Evolutionary conservation across 2,113 vertebrate genomes (phyloP).

Genomic region (Lethenteron camtschaticum): DNA sequence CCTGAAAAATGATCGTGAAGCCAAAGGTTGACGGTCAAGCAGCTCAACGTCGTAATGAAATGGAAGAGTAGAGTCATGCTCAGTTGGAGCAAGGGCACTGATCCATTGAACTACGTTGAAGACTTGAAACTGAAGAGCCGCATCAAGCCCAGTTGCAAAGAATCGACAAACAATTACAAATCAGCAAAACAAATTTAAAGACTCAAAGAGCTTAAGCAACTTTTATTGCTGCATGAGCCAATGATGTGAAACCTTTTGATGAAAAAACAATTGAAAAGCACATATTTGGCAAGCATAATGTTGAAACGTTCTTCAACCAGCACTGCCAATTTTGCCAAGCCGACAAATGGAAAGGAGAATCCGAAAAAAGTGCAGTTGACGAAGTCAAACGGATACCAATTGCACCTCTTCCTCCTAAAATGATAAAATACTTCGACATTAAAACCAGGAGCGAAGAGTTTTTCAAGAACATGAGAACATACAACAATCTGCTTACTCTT

Average conservation of each 20-base stretch:
- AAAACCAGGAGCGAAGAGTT: background rate
- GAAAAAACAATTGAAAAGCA: background rate
- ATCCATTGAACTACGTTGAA: no score
- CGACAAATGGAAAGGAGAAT: background rate
- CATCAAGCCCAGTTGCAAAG: background rate
- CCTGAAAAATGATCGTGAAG: no score
- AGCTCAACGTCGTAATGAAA: no score
- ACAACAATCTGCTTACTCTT: background rate
- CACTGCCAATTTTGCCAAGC: background rate
- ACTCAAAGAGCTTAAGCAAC: background rate
- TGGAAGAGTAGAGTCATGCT: no score
- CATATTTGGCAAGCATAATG: background rate
- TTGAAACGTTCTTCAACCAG: background rate
- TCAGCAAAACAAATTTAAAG: background rate
- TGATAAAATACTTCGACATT: background rate
- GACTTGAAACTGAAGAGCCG: no score
- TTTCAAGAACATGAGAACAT: background rate
- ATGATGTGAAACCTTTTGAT: background rate
- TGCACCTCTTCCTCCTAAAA: background rate
- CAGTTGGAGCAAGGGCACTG: no score
- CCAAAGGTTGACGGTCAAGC: no score
- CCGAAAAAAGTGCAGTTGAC: background rate
- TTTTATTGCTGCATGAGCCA: background rate
- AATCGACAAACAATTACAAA: background rate
- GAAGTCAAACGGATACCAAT: constrained; percentile 1